A percentile compares a stretch with the other conserved stretches of the same genome.
Evolutionary conservation across 2,113 vertebrate genomes (phyloP).

Genomic region (Ochotona curzoniae): DNA sequence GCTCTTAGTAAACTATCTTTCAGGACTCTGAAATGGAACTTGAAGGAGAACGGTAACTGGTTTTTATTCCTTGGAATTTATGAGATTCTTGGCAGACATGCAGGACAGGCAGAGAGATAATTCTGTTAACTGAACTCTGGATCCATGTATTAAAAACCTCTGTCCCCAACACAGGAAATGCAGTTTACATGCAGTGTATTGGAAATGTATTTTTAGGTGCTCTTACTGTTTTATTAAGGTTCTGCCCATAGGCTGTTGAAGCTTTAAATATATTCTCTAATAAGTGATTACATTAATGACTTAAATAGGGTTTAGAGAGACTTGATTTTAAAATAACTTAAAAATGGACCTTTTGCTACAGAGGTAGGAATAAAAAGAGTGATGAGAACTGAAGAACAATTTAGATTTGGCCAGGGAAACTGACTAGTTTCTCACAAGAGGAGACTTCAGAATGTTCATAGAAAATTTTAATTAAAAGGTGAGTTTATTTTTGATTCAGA

Average conservation of each 20-base stretch:
- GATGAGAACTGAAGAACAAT: neutral
- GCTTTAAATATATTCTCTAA: slow-evolving; percentile 61
- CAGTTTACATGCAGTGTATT: slow-evolving; percentile 52
- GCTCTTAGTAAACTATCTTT: slow-evolving; percentile 33
- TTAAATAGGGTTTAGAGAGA: slow-evolving; percentile 62
- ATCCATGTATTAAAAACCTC: slow-evolving; percentile 35
- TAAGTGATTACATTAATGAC: slow-evolving; percentile 58
- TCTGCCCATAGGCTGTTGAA: slow-evolving; percentile 52
- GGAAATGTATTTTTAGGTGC: slow-evolving; percentile 69
- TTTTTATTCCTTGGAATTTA: slow-evolving; percentile 48
- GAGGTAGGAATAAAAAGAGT: neutral
- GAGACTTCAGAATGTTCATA: too few species aligned
- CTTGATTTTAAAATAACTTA: slow-evolving; percentile 54
- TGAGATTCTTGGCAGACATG: slow-evolving; percentile 32
- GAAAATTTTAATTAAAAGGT: too few species aligned
- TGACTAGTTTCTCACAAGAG: neutral
- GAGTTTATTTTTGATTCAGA: too few species aligned
- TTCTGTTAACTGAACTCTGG: slow-evolving; percentile 55
- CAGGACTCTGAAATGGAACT: neutral
- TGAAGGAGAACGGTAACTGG: slow-evolving; percentile 43
- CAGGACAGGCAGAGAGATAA: slow-evolving; percentile 41
- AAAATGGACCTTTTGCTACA: slow-evolving; percentile 29
- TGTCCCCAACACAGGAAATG: slow-evolving; percentile 40
- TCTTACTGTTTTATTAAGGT: slow-evolving; percentile 58
- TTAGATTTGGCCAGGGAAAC: slow-evolving; percentile 56